Evolutionary conservation across 2,113 vertebrate genomes (phyloP).

Genomic region (Pelecanoides urinatrix): DNA sequence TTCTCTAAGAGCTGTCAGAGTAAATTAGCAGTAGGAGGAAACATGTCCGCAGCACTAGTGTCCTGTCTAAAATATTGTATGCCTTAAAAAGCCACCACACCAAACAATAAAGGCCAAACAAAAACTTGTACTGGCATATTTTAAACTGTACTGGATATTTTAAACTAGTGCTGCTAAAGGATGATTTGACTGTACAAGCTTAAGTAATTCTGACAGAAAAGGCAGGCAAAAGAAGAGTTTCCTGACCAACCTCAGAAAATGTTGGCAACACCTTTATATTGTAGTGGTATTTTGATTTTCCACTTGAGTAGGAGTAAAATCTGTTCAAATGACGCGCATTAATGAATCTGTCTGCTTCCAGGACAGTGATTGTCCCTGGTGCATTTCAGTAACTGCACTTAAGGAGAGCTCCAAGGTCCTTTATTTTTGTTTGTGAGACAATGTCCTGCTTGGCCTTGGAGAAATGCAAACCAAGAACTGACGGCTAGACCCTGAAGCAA

Average conservation of each 20-base stretch:
- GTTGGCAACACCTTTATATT: not conserved
- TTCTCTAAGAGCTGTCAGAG: not conserved
- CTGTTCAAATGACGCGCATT: not conserved
- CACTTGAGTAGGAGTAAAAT: not conserved
- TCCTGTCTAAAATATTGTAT: not conserved
- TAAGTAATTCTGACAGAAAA: slow-evolving; percentile 21
- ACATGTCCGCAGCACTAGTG: not conserved
- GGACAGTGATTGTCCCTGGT: not conserved
- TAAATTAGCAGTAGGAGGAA: not conserved
- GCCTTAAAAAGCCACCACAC: not conserved
- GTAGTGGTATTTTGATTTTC: not conserved
- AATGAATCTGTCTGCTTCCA: not conserved
- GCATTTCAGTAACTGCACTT: not conserved
- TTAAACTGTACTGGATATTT: not conserved
- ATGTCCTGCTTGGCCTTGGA: not conserved
- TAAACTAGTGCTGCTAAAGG: slow-evolving; percentile 37
- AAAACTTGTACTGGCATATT: not conserved
- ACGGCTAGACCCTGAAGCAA: not conserved
- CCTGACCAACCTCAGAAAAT: not conserved
- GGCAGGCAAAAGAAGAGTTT: not conserved
- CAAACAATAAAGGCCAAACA: not conserved
- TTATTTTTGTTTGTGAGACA: not conserved
- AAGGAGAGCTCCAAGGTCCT: not conserved
- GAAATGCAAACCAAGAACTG: not conserved
- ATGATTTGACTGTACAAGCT: slow-evolving; percentile 19